Conservation (phyloP, 2,797 vertebrate species). For the Typhlichthys eigenmanni region DNA sequence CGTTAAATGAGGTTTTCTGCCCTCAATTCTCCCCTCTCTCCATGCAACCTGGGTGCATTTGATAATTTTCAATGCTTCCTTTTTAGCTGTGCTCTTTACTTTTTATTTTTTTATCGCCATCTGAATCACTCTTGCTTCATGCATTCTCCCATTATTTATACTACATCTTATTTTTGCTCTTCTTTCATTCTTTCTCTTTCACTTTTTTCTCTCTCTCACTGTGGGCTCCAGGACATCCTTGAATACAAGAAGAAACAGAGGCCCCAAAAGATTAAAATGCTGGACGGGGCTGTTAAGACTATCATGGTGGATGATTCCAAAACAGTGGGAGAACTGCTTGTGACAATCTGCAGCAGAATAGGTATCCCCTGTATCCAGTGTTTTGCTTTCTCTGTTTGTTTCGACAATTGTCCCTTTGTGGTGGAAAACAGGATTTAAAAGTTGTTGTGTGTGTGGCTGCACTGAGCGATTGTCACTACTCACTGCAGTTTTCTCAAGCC, state of each 20-base stretch:
- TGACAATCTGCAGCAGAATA: slow-evolving; percentile 98
- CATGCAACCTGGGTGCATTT: slow-evolving; percentile 48
- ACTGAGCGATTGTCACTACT: too few species aligned
- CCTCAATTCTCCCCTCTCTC: slow-evolving; percentile 43
- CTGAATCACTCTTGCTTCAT: neutral
- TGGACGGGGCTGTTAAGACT: slow-evolving; percentile 95
- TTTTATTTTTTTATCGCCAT: neutral
- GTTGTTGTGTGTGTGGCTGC: too few species aligned
- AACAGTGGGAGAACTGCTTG: slow-evolving; percentile 95
- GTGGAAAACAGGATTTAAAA: too few species aligned
- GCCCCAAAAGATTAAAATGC: slow-evolving; percentile 98
- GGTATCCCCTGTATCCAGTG: slow-evolving; percentile 65
- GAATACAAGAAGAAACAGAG: slow-evolving; percentile 99
- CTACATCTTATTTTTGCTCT: neutral
- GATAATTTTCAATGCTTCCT: slow-evolving; percentile 40
- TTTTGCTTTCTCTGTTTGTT: neutral
- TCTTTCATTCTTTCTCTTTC: slow-evolving; percentile 3
- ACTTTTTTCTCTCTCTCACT: neutral
- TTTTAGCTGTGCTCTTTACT: neutral
- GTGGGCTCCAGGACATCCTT: slow-evolving; percentile 83
- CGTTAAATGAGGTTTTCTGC: slow-evolving; percentile 67
- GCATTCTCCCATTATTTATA: slow-evolving; percentile 20
- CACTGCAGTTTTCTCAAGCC: too few species aligned
- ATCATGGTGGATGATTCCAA: slow-evolving; percentile 99
- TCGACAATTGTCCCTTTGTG: too few species aligned